Evolutionary conservation across 2,797 vertebrate species (phyloP).

Genomic region (Mormyrops attenuatus): DNA sequence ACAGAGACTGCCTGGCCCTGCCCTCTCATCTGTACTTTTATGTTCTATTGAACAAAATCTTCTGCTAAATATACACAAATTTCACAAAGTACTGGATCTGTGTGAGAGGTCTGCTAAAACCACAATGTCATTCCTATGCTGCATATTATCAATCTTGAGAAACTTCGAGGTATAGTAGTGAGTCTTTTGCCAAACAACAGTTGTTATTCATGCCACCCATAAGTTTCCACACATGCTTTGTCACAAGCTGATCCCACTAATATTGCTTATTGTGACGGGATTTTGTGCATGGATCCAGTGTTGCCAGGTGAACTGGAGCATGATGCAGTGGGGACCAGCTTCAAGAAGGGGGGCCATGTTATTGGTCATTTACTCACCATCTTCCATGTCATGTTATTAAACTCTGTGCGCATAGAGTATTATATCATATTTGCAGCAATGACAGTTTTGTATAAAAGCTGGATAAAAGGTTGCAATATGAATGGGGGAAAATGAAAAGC

Average conservation of each 20-base stretch:
- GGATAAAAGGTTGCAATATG: slow-evolving; percentile 22
- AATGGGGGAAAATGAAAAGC: slow-evolving; percentile 27
- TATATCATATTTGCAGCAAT: slow-evolving; percentile 12
- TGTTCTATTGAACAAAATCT: background rate
- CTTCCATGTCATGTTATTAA: background rate
- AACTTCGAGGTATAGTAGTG: background rate
- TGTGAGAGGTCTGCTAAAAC: background rate
- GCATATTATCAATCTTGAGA: background rate
- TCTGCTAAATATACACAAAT: background rate
- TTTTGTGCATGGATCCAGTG: background rate
- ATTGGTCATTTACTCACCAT: background rate
- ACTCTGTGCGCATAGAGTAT: background rate
- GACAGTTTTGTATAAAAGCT: slow-evolving; percentile 15
- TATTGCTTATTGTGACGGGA: background rate
- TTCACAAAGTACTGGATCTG: background rate
- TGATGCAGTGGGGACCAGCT: background rate
- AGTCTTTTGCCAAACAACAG: background rate
- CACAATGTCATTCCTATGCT: no score
- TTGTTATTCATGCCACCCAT: background rate
- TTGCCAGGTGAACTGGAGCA: background rate
- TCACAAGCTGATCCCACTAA: background rate
- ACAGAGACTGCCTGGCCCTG: background rate
- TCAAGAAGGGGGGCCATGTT: background rate
- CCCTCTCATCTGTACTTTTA: background rate
- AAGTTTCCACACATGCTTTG: background rate